Percentiles rank a stretch among this genome's conserved stretches.
These are phyloP conservation scores for Brachionichthys hirsutus DNA, from an alignment of 2,113 vertebrate species.

Conservation along the genomic window DNA sequence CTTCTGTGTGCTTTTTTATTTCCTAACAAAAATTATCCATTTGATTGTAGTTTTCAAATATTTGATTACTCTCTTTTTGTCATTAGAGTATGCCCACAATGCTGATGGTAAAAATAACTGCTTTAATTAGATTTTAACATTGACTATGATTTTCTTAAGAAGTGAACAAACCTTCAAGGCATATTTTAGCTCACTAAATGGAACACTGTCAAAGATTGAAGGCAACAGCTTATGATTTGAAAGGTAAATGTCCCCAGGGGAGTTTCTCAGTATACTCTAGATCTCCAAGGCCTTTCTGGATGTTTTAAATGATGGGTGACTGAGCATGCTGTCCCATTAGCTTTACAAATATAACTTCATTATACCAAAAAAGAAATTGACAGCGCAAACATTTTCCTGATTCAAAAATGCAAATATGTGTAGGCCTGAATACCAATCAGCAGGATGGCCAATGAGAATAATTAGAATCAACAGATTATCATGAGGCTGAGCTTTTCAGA, in stretches of 20 bases:
- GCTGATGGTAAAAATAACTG: not conserved
- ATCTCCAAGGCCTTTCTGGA: not conserved
- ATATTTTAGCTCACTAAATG: not conserved
- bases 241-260: not conserved
- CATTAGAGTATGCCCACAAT: not conserved
- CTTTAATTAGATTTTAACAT: conserved; percentile 4
- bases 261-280: not conserved
- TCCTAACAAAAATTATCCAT: too few species aligned
- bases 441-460: too few species aligned
- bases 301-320: not conserved
- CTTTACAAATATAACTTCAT: not conserved
- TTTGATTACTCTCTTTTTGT: not conserved
- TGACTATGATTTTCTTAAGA: not conserved
- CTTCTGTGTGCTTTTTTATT: not conserved
- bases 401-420: not conserved
- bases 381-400: not conserved
- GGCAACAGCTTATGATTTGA: not conserved
- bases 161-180: not conserved
- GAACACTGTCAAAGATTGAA: not conserved
- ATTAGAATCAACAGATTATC: not conserved
- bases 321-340: not conserved
- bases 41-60: too few species aligned
- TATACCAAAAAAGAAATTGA: not conserved
- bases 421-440: not conserved
- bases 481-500: conserved; percentile 4